These are phyloP conservation scores for Allophyes oxyacanthae DNA, from an alignment of 2,888 invertebrate genomes.

Conservation along the genomic window DNA sequence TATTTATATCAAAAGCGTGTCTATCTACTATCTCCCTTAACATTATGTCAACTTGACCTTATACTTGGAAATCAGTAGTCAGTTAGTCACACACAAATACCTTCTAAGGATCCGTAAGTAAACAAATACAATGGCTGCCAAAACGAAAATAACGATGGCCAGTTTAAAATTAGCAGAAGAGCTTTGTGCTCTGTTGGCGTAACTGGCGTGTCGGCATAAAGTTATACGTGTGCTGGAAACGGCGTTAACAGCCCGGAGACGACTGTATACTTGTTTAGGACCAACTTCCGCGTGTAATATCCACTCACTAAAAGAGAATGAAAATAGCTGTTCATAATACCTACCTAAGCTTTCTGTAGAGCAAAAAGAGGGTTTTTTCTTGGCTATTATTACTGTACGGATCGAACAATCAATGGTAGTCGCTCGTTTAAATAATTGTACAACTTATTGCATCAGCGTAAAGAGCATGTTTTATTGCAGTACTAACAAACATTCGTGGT, in stretches of 20 bases:
- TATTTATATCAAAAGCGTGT: too few species aligned
- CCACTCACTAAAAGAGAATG: slow-evolving; percentile 1
- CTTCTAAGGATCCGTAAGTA: slow-evolving; percentile 4
- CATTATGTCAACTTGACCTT: too few species aligned
- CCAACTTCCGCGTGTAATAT: slow-evolving; percentile 54
- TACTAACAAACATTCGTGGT: too few species aligned
- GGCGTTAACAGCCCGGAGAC: slow-evolving; percentile 57
- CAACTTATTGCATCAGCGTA: too few species aligned
- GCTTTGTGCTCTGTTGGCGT: slow-evolving; percentile 38
- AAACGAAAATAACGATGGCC: slow-evolving; percentile 33
- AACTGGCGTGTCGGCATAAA: slow-evolving; percentile 53
- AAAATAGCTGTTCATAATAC: too few species aligned
- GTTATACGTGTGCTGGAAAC: slow-evolving; percentile 46
- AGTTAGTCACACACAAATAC: slow-evolving; percentile 6
- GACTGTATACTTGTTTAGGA: slow-evolving; percentile 48
- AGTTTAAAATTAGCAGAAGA: slow-evolving; percentile 54
- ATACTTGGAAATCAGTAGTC: background rate
- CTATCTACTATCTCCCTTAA: too few species aligned
- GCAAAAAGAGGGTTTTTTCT: too few species aligned
- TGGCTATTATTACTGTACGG: too few species aligned
- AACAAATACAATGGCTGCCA: slow-evolving; percentile 20
- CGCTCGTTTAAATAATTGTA: too few species aligned
- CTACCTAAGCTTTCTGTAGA: too few species aligned
- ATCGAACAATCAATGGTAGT: too few species aligned
- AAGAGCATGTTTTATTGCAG: too few species aligned